Conservation (phyloP, 2,113 vertebrate genomes). For the Platichthys flesus region DNA sequence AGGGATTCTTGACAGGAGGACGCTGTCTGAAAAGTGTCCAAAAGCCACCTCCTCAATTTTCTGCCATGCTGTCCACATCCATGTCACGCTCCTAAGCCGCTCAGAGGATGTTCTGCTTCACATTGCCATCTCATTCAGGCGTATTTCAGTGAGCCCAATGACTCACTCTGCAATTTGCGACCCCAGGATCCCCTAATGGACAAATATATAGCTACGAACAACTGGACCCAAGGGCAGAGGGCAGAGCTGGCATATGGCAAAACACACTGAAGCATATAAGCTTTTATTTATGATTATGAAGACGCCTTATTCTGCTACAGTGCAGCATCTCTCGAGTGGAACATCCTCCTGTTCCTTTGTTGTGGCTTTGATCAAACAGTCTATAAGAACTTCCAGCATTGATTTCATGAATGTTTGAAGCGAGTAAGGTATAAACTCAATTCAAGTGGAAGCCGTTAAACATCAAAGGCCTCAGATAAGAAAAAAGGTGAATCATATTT, state of each 20-base stretch:
- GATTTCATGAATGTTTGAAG: too few relatives aligned
- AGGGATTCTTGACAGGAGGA: conserved; percentile 5
- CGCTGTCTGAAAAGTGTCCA: conserved; percentile 29
- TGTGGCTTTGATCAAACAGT: neutral
- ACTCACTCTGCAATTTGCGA: conserved; percentile 55
- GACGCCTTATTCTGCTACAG: neutral
- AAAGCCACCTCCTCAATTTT: conserved; percentile 14
- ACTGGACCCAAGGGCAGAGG: neutral
- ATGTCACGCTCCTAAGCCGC: conserved; percentile 22
- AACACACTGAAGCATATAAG: neutral
- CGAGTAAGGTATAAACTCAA: too few relatives aligned
- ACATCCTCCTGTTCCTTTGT: neutral
- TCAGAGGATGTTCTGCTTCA: conserved; percentile 13
- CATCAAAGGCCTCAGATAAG: too few relatives aligned
- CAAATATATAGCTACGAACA: neutral
- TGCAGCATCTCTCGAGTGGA: neutral
- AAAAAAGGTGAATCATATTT: too few relatives aligned
- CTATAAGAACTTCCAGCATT: too few relatives aligned
- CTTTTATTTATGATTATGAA: neutral
- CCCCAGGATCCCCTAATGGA: conserved; percentile 20
- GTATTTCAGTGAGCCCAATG: conserved; percentile 24
- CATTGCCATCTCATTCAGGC: conserved; percentile 15
- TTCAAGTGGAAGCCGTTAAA: too few relatives aligned
- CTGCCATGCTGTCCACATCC: conserved; percentile 20
- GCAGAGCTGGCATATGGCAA: neutral